phyloP scores from a whole-genome alignment of 2,888 invertebrate species.

The Lasioglossum leucozonium region DNA sequence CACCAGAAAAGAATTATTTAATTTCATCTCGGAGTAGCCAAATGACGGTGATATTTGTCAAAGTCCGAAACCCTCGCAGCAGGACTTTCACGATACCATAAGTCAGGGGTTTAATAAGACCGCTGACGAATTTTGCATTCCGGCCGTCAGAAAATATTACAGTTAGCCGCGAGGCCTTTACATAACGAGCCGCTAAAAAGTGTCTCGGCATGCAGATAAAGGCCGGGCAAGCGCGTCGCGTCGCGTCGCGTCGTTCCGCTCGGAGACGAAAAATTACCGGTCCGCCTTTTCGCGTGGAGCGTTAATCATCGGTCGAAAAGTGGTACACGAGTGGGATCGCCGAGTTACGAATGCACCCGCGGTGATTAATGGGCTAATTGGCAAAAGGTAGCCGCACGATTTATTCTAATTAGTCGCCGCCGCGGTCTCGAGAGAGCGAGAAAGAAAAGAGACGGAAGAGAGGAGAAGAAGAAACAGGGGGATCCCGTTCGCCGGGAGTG shows the following conservation, averaged over 20 bases:
- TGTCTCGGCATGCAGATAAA: not conserved
- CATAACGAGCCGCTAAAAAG: conserved; percentile 5
- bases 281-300: not conserved
- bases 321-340: conserved; percentile 18
- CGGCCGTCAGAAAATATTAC: not conserved
- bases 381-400: conserved; percentile 16
- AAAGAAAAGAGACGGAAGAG: not conserved
- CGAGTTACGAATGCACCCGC: not conserved
- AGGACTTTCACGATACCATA: not conserved
- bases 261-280: conserved; percentile 10
- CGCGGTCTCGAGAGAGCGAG: not conserved
- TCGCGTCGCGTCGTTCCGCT: not conserved
- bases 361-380: conserved; percentile 36
- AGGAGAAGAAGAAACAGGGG: not conserved
- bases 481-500: not conserved
- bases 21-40: not conserved
- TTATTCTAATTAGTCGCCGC: conserved; percentile 28
- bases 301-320: conserved; percentile 19
- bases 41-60: not conserved
- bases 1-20: not conserved
- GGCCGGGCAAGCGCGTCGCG: not conserved
- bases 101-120: not conserved
- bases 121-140: conserved; percentile 7
- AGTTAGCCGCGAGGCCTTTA: not conserved
- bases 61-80: not conserved